Conservation (phyloP, 2,888 invertebrate species). For the Psylliodes chrysocephalus region DNA sequence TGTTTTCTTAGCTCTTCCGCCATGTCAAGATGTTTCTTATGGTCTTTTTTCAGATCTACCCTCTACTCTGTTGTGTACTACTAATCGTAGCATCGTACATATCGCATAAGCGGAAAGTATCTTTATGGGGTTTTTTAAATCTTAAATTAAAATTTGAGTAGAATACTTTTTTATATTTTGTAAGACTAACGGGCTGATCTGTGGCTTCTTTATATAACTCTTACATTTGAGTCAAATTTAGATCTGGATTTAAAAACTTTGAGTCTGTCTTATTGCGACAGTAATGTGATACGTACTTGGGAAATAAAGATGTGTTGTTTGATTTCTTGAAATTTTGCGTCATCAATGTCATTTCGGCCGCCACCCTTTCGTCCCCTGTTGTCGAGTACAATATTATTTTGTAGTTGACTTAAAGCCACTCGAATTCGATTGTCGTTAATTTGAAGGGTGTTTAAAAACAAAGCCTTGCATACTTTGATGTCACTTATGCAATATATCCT, state of each 20-base stretch:
- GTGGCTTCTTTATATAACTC: constrained; percentile 6
- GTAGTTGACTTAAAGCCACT: constrained; percentile 10
- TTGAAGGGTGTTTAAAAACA: constrained; percentile 25
- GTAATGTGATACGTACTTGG: constrained; percentile 6
- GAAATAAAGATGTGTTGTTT: constrained; percentile 13
- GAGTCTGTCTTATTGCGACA: constrained; percentile 7
- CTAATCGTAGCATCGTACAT: no score
- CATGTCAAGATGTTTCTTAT: no score
- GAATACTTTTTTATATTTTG: no score
- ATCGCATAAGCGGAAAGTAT: constrained; percentile 13
- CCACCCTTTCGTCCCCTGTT: constrained; percentile 12
- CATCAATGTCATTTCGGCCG: constrained; percentile 15
- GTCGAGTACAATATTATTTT: constrained; percentile 13
- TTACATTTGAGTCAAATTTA: constrained; percentile 17
- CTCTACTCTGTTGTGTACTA: no score
- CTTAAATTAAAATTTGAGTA: constrained; percentile 16
- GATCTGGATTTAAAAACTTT: constrained; percentile 9
- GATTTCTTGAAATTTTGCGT: constrained; percentile 1
- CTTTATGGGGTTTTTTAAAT: constrained; percentile 16
- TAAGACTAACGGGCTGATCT: no score
- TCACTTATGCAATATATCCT: constrained; percentile 9
- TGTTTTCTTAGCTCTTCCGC: constrained; percentile 19
- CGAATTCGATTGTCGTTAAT: constrained; percentile 15
- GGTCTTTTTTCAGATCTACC: no score
- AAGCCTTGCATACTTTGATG: constrained; percentile 10